Base-by-base conservation (phyloP, 2,113 vertebrate genomes). In the Aleadryas rufinucha region DNA sequence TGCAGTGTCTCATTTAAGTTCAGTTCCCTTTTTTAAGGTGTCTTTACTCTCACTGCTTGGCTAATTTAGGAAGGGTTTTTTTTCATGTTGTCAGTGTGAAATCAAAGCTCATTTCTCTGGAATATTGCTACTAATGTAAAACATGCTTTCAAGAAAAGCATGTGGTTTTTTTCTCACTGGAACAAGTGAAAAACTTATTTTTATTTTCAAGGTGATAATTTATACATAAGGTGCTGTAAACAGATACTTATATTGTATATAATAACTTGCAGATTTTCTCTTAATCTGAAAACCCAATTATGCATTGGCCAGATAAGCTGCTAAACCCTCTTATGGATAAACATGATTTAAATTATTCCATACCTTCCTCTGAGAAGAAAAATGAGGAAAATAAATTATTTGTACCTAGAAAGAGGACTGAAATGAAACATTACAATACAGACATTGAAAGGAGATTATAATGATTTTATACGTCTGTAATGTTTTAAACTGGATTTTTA, bases 131-230 rank as follows among this genome's bases (percentile, higher is more conserved):
- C n/a, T 82, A 45, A 72, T 31, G 42, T 93, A 95, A 66, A 66
- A 66, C 21, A 31, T 21, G 26, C 9, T 94, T 94, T 97, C 71
- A 96, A 90, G 84, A 84, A 93, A 95, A 95, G 85, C 35, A 89
- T 72, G 84, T 8, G 2, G 8, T 26, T 54, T 74, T 74, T 30
- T 54, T 41, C 6, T 9, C 21, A 8, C 53, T 72, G 22, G 37
- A 81, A 77, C 30, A 95, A 93, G 45, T 76, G 75, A 74, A 95
- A 94, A 93, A 87, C 60, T 89, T 93, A 54, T 64, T 97, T 97
- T 85, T 59, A 22, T 94, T 96, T 96, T 95, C 77, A 97, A 78
- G 85, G 44, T 71, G 94, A 86, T 97, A 97, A 97, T 96, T 97
- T 97, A 96, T 96, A 91, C 23, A 49, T 89, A 87, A 91, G 72